Evolutionary conservation across 2,797 vertebrate genomes (phyloP), one percentile per base, ranked within the genome.

Genomic region (Bovichtus diacanthus): DNA sequence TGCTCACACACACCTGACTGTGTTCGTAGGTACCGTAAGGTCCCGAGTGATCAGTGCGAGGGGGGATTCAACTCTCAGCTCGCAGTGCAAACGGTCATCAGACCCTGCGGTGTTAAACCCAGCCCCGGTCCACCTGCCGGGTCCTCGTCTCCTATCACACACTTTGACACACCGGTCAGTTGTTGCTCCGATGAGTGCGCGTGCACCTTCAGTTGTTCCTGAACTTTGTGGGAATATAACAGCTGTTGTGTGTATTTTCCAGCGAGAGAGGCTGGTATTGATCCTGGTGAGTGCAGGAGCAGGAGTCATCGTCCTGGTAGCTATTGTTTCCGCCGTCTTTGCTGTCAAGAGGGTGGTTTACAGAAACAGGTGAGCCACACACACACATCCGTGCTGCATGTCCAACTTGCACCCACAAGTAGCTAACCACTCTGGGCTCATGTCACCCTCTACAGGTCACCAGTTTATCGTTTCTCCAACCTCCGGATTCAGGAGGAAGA

Each of bases 41-140:
- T 96, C 19, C 94, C 96, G 0, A 92, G 95, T 31, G 88, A 96
- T 79, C 90, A 79, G 68, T 96, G 96, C 53, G 91, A 94, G 81
- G 94, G 94, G 7, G 95, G 96, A 2, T 96, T 95, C 81, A 78
- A 23, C 9, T 93, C 94, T 47, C 87, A 76, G 60, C 86, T 68
- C 5, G 56, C 60, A 2, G 67, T 69, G 13, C 80, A 91, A 70
- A 90, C 82, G 0, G 66, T 91, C 44, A 90, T 90, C 78, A 85
- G 89, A 63, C 85, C 82, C 2, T 96, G 96, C 70, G 92, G 87
- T n/a, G 82, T 85, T 10, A 89, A 90, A 39, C 53, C 85, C 18
- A 94, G 77, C 67, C 76, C 87, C 0, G 49, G 59, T 23, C 61
- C 87, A 9, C 55, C 86, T 9, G 25, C 25, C 15, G 71, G 44